A percentile compares a stretch with the other conserved stretches of the same genome.
Evolutionary conservation across 1,140 invertebrate species (phyloP).

Genomic region (Geopemphigus sp.): DNA sequence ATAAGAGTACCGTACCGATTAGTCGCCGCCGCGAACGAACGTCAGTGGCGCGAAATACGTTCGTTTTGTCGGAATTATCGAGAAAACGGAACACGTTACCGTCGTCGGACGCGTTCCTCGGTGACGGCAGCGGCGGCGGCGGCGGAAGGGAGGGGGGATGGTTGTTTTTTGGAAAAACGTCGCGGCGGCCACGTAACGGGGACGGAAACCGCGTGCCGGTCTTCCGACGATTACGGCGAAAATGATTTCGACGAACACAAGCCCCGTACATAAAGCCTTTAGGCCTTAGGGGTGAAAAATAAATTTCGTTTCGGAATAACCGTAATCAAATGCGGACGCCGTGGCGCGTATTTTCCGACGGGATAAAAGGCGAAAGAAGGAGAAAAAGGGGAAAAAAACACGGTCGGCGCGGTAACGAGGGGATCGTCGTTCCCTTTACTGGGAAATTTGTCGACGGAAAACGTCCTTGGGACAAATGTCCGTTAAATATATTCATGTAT

Average conservation of each 20-base stretch:
- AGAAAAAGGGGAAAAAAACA: neutral
- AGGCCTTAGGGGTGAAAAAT: constrained; percentile 31
- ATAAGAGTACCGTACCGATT: constrained; percentile 1
- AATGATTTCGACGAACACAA: constrained; percentile 1
- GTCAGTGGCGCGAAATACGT: too few species aligned
- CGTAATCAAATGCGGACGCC: constrained; percentile 31
- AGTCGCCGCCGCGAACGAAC: too few species aligned
- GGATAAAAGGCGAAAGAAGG: constrained; percentile 21
- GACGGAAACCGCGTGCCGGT: too few species aligned
- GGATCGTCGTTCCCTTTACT: constrained; percentile 8
- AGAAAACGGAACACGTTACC: too few species aligned
- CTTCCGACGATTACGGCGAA: neutral
- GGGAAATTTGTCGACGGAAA: constrained; percentile 34
- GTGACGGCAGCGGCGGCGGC: too few species aligned
- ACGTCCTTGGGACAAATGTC: constrained; percentile 39
- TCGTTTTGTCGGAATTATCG: too few species aligned
- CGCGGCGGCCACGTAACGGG: too few species aligned
- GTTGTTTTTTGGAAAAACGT: too few species aligned
- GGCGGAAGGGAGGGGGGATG: too few species aligned
- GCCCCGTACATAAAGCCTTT: neutral
- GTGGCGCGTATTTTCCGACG: constrained; percentile 25
- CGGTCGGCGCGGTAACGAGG: neutral
- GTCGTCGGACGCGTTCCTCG: too few species aligned
- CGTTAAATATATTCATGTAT: constrained; percentile 47
- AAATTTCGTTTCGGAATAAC: constrained; percentile 29